Evolutionary conservation across 1,140 invertebrate genomes (phyloP), one percentile per base, ranked within the genome.

Genomic region (Drosophila kohkoa): DNA sequence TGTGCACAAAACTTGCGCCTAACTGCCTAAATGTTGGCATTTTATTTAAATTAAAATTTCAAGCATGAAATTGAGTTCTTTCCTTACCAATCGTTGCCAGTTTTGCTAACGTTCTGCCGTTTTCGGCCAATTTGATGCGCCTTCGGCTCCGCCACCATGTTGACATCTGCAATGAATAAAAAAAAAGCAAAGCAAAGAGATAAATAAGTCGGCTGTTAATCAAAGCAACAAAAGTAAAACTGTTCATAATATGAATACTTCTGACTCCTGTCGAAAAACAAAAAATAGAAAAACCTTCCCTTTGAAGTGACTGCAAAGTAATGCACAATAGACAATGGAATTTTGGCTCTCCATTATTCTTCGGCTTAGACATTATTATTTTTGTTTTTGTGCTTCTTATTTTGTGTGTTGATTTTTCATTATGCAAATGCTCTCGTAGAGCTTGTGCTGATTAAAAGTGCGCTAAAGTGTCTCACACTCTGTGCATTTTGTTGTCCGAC

Each of bases 111-210:
- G 92, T 96, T 96, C 92, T 96, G 96, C 69, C 96, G 93, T 91
- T 97, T 97, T 75, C 96, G 93, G 72, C 96, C 96, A 57, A 96
- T 96, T 93, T 97, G 96, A 93, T 97, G 96, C 51, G 96, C 95
- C 93, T 97, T 97, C 30, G 96, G 96, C 91, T 97, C 96, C 15
- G 96, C 96, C 43, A 97, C 96, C 95, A 97, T 96, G 93, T 97
- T 97, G 58, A 93, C 92, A 91, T 93, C 92, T 93, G 81, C 38
- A 90, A 90, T 15, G 35, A 28, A 72, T 15, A 52, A n/a, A 41
- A 25, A 25, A 0, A 25, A 25, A 25, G 20, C 20, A 25, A 20
- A 74, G 7, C 15, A 60, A 30, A 58, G 28, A 62, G 20, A 49
- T 45, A 52, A 75, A 59, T 58, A 52, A 59, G 11, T 46, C 30